phyloP scores from a whole-genome alignment of 2,113 vertebrate species.

The Oncorhynchus clarkii region DNA sequence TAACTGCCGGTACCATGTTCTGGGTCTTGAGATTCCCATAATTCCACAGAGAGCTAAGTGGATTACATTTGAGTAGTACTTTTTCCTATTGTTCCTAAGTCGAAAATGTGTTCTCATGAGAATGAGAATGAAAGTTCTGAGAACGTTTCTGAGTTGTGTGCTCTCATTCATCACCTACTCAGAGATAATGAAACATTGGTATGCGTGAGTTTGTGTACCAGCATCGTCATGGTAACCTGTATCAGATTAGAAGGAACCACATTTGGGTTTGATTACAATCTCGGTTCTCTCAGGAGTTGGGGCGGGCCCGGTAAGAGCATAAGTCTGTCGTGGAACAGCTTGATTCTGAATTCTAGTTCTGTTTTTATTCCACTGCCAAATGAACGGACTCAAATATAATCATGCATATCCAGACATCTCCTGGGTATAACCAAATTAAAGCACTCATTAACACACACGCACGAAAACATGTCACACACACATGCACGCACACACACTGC shows the following conservation, averaged over 20 bases:
- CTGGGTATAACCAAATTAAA: no score
- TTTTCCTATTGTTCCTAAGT: no score
- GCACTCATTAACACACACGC: no score
- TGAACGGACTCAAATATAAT: background rate
- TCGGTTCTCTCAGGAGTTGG: no score
- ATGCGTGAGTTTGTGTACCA: background rate
- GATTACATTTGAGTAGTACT: no score
- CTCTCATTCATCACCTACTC: background rate
- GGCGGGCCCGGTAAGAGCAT: background rate
- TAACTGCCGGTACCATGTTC: background rate
- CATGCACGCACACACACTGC: no score
- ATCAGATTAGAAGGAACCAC: background rate
- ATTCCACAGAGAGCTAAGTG: background rate
- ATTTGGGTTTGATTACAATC: background rate
- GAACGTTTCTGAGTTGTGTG: background rate
- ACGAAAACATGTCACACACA: no score
- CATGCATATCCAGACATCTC: background rate
- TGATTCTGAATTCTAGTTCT: background rate
- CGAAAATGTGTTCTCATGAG: no score
- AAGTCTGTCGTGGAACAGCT: background rate
- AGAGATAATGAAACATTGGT: background rate
- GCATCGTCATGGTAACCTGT: background rate
- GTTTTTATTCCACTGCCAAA: background rate
- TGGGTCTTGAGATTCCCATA: constrained; percentile 1
- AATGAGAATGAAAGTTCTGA: background rate